phyloP scores from a whole-genome alignment of 2,113 vertebrate species.

The Haplochromis vanheusdeni region DNA sequence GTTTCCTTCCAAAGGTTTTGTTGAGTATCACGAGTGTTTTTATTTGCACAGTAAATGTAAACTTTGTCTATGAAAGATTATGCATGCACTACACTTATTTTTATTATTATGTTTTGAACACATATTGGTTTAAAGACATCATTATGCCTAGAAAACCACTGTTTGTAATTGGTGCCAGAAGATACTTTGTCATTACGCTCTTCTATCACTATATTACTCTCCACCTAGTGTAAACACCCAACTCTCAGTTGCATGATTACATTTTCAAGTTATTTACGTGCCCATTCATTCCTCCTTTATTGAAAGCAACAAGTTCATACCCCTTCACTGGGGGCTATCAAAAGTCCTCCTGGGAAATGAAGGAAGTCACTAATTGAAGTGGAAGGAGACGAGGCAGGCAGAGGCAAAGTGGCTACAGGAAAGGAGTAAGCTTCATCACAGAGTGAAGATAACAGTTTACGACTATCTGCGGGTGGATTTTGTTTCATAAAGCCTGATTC shows the following conservation, averaged over 20 bases:
- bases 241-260: background rate
- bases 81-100: background rate
- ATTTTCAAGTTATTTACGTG: constrained; percentile 12
- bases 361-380: constrained; percentile 26
- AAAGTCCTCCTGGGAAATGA: constrained; percentile 24
- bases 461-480: background rate
- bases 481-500: background rate
- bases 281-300: constrained; percentile 14
- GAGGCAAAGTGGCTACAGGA: background rate
- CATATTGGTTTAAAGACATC: background rate
- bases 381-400: background rate
- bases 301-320: constrained; percentile 22
- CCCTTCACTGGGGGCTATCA: background rate
- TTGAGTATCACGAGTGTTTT: background rate
- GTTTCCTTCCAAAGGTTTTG: background rate
- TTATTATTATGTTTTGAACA: background rate
- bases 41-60: background rate
- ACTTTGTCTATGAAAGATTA: background rate
- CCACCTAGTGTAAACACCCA: constrained; percentile 2
- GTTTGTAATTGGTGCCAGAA: constrained; percentile 6
- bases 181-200: constrained; percentile 2
- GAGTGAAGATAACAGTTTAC: background rate
- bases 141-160: background rate
- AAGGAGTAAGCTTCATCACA: background rate
- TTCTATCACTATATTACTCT: background rate